These are phyloP conservation scores for Ophioninae sp. DNA, from an alignment of 2,888 invertebrate genomes.

Conservation along the genomic window DNA sequence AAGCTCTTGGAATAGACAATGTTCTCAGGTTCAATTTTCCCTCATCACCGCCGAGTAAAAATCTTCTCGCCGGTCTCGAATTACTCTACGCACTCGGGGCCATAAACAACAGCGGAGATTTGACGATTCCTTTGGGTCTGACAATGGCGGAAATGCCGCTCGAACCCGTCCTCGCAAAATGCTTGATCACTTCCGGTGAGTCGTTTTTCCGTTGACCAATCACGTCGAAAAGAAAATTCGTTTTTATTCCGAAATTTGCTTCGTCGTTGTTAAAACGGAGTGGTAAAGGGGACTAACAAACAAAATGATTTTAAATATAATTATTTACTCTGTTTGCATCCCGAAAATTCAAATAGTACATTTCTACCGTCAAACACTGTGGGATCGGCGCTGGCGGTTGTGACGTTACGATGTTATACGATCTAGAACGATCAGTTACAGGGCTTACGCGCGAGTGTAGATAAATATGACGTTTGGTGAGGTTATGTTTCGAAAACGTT, in stretches of 20 bases:
- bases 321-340: no score
- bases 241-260: neutral
- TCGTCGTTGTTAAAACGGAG: neutral
- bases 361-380: no score
- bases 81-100: conserved; percentile 92
- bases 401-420: no score
- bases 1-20: conserved; percentile 96
- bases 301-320: no score
- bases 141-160: conserved; percentile 96
- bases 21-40: conserved; percentile 95
- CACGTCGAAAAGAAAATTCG: no score
- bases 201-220: conserved; percentile 4
- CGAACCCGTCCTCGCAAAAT: conserved; percentile 92
- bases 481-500: no score
- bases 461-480: no score
- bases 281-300: no score
- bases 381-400: no score
- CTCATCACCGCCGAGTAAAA: conserved; percentile 94
- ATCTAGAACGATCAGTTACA: no score
- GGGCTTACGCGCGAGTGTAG: no score
- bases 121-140: conserved; percentile 90
- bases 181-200: conserved; percentile 89
- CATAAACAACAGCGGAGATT: conserved; percentile 88
- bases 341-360: no score
- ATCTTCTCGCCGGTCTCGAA: conserved; percentile 92